phyloP scores from a whole-genome alignment of 2,888 invertebrate species.

The Synergus gifuensis region DNA sequence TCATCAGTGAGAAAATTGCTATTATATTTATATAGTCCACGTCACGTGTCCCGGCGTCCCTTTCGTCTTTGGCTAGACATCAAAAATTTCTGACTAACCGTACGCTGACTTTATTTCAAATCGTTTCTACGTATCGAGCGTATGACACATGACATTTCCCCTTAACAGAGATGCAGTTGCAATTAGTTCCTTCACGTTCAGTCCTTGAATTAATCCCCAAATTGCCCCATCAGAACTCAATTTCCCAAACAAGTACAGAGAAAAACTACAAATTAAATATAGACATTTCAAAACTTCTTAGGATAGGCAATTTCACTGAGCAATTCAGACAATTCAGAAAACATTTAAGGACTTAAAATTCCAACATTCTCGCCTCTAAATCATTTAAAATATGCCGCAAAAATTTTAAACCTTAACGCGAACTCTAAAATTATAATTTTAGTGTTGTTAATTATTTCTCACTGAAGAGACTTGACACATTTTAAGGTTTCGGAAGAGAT shows the following conservation, averaged over 20 bases:
- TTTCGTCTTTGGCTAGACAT: constrained; percentile 32
- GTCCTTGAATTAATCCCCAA: constrained; percentile 31
- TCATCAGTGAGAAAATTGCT: neutral
- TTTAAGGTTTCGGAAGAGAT: neutral
- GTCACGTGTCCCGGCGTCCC: constrained; percentile 20
- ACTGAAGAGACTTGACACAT: too few species aligned
- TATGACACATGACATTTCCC: constrained; percentile 41
- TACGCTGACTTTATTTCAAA: constrained; percentile 39
- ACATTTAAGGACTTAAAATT: constrained; percentile 9
- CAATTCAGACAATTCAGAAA: constrained; percentile 9
- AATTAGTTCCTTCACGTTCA: constrained; percentile 25
- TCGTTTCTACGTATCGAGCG: constrained; percentile 25
- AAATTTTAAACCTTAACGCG: neutral
- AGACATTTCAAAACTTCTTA: constrained; percentile 10
- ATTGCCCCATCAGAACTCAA: constrained; percentile 33
- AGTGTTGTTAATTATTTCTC: too few species aligned
- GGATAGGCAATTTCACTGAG: neutral
- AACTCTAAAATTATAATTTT: too few species aligned
- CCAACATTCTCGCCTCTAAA: neutral
- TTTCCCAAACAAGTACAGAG: constrained; percentile 22
- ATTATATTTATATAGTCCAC: constrained; percentile 8
- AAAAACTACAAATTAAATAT: constrained; percentile 9
- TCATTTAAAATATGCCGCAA: neutral
- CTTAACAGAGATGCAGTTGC: constrained; percentile 29
- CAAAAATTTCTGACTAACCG: constrained; percentile 32